Conservation (phyloP, 1,140 invertebrate genomes). For the Homalodisca vitripennis region DNA sequence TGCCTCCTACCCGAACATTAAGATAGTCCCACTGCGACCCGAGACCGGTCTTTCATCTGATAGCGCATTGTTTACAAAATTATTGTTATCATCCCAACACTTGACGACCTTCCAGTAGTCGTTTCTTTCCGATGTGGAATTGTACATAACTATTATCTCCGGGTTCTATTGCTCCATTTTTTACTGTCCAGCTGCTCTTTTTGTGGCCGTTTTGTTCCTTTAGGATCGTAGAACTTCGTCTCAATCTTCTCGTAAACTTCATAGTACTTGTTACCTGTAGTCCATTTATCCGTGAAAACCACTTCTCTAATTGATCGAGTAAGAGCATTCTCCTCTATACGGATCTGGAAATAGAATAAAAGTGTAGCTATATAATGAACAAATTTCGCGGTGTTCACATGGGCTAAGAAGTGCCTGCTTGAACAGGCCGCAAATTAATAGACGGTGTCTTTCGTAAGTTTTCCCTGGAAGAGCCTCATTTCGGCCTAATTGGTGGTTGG, state of each 20-base stretch:
- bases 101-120: neutral
- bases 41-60: neutral
- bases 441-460: neutral
- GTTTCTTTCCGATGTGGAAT: neutral
- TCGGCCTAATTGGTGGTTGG: neutral
- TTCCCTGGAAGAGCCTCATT: neutral
- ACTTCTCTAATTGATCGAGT: neutral
- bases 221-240: too few relatives aligned
- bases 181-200: too few relatives aligned
- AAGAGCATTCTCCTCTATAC: neutral
- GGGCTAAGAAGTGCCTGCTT: neutral
- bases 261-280: neutral
- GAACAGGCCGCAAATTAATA: neutral
- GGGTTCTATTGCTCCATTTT: too few relatives aligned
- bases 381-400: neutral
- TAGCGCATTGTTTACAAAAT: neutral
- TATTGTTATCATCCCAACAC: neutral
- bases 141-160: neutral
- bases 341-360: neutral
- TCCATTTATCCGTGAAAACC: neutral
- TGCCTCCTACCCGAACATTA: neutral
- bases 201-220: too few relatives aligned
- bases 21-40: neutral
- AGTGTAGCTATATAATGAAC: neutral
- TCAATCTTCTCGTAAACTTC: too few relatives aligned